Conservation (phyloP, 2,888 invertebrate species). For the Apotomis turbidana region DNA sequence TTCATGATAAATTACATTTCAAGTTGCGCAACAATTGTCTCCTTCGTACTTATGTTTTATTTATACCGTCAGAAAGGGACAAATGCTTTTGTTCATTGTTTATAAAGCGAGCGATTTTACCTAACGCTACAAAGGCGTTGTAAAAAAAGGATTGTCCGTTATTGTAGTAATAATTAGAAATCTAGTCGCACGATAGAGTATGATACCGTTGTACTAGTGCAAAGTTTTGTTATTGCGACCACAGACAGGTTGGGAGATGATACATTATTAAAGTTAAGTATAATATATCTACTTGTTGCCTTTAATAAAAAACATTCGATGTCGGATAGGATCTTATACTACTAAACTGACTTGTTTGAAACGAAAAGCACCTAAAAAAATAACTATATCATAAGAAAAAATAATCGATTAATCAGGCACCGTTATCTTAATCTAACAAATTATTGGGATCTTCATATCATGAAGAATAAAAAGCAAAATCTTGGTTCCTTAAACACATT, state of each 20-base stretch:
- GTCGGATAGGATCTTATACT: conserved; percentile 23
- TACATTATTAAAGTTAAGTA: neutral
- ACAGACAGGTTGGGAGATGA: neutral
- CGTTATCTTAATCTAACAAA: conserved; percentile 72
- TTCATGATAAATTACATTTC: neutral
- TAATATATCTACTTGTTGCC: conserved; percentile 6
- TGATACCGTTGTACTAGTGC: no score
- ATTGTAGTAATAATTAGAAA: no score
- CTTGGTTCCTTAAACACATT: conserved; percentile 12
- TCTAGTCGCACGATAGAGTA: no score
- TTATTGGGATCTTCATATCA: conserved; percentile 38
- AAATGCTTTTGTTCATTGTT: neutral
- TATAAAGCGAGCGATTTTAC: no score
- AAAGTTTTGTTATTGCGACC: no score
- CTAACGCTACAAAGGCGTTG: no score
- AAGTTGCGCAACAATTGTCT: neutral
- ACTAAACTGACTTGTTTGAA: conserved; percentile 35
- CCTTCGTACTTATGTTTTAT: neutral
- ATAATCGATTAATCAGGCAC: conserved; percentile 68
- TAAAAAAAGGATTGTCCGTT: no score
- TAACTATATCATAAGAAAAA: conserved; percentile 38
- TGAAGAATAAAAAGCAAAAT: conserved; percentile 10
- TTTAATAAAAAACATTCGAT: conserved; percentile 30
- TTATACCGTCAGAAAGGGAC: neutral
- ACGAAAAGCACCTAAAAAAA: conserved; percentile 50